phyloP scores from a whole-genome alignment of 2,888 invertebrate species.

The Netelia inedita region DNA sequence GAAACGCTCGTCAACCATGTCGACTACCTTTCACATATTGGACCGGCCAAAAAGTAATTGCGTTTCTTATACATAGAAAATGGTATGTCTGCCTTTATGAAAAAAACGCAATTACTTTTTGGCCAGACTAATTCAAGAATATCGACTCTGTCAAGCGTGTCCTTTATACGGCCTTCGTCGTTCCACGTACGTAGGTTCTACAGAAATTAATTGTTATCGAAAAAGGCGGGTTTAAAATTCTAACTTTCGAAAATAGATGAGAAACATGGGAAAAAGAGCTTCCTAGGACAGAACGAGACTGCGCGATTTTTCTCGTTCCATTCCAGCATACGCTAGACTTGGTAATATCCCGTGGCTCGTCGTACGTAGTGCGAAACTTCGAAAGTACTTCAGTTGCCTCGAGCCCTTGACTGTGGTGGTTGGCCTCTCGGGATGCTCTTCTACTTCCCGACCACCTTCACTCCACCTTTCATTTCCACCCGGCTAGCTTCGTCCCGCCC shows the following conservation, averaged over 20 bases:
- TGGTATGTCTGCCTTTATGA: too few species aligned
- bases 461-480: slow-evolving; percentile 17
- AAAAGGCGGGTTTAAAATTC: too few species aligned
- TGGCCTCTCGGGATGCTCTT: slow-evolving; percentile 48
- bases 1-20: slow-evolving; percentile 4
- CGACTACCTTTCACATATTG: neutral
- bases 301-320: slow-evolving; percentile 42
- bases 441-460: slow-evolving; percentile 43
- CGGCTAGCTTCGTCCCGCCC: slow-evolving; percentile 1
- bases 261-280: slow-evolving; percentile 14
- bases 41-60: neutral
- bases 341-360: slow-evolving; percentile 45
- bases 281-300: slow-evolving; percentile 26
- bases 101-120: too few species aligned
- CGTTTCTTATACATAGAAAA: neutral
- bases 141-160: too few species aligned
- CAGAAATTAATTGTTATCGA: too few species aligned
- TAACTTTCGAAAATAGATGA: neutral
- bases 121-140: too few species aligned
- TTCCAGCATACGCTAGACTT: slow-evolving; percentile 37
- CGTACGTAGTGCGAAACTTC: slow-evolving; percentile 53
- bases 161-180: too few species aligned
- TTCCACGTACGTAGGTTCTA: too few species aligned
- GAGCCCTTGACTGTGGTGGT: slow-evolving; percentile 71
- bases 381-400: slow-evolving; percentile 59